phyloP scores from a whole-genome alignment of 2,888 invertebrate species.

The Saturnia japonica region DNA sequence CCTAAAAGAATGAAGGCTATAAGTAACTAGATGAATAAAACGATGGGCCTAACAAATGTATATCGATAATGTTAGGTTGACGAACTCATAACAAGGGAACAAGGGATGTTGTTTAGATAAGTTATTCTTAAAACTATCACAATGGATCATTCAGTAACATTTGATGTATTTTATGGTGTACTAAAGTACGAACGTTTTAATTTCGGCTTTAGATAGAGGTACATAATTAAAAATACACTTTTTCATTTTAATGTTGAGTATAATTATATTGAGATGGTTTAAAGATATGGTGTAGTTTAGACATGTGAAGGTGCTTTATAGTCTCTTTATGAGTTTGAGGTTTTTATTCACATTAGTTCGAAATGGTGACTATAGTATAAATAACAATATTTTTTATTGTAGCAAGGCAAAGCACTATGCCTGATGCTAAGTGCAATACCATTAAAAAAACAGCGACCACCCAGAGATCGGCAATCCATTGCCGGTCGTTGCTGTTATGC shows the following conservation, averaged over 20 bases:
- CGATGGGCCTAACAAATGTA: neutral
- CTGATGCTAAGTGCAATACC: no score
- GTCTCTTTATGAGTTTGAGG: neutral
- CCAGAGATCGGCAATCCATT: no score
- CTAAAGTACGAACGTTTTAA: neutral
- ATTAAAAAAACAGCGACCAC: no score
- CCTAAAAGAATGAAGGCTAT: neutral
- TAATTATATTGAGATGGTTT: neutral
- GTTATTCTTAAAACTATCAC: constrained; percentile 21
- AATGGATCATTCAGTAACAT: constrained; percentile 16
- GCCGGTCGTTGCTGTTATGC: no score
- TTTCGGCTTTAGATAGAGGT: neutral
- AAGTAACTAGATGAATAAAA: neutral
- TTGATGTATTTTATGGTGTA: neutral
- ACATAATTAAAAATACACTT: neutral
- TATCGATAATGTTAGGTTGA: constrained; percentile 23
- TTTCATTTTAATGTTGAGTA: neutral
- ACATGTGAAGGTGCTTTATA: neutral
- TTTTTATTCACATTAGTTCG: neutral
- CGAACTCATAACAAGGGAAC: constrained; percentile 29
- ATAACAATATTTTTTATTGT: neutral
- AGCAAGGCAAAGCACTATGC: no score
- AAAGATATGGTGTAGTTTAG: neutral
- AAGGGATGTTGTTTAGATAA: constrained; percentile 29
- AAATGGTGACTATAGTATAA: neutral